Base-by-base conservation (phyloP, 2,113 vertebrate genomes). In the Henicopernis longicauda region DNA sequence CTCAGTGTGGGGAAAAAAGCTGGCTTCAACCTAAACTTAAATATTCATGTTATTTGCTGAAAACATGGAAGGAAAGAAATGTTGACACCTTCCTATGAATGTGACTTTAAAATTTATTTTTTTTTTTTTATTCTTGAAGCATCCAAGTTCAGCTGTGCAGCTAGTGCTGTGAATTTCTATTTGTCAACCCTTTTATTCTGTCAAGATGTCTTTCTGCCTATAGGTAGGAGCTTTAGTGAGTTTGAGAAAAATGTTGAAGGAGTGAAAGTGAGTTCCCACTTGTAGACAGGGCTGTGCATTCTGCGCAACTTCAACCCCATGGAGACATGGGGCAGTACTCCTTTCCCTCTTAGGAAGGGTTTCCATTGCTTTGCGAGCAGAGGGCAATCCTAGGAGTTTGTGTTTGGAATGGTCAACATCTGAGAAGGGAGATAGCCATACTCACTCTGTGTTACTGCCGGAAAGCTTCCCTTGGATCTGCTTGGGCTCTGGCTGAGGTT, bases 291-390 rank as follows among this genome's bases (percentile, higher is more conserved):
- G 25, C 44, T 58, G 32, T 5, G 23, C 7, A 2, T 40, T 47
- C 36, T 8, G 6, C 0, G 0, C 11, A 10, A 1, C 81, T 57
- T 27, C n/a, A 29, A 2, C 9, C 15, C 2, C 0, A 1, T 3
- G 36, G 16, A 45, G 44, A 11, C 1, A 1, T 5, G 36, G 32
- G 42, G 6, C 47, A 50, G 32, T 6, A 2, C 29, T n/a, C 16
- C 5, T 22, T 50, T 22, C 20, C 44, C 12, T 23, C 42, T 1
- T 11, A 32, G 63, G 44, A 31, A 16, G 26, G 50, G 13, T 9
- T 65, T 44, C 34, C 29, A 6, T 32, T 3, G 1, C 17, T 65
- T 62, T 49, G 27, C 5, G 29, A 44, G 36, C 40, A 32, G 5
- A 10, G 45, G n/a, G 13, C 17, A 19, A 11, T 36, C 38, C 31